Evolutionary conservation across 2,113 vertebrate genomes (phyloP).

Genomic region (Mola mola): DNA sequence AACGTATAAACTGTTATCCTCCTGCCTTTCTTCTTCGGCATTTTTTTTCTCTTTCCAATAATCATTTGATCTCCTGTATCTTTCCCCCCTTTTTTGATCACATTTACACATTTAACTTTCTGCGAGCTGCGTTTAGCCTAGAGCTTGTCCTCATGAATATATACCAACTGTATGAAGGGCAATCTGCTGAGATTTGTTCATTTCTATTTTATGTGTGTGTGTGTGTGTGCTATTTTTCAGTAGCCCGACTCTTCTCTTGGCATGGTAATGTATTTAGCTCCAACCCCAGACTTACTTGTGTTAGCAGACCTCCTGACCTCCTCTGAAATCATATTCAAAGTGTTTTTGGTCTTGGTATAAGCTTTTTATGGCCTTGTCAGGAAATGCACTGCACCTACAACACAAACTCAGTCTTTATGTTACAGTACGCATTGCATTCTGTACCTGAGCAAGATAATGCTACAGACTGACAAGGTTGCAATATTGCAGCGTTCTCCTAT

Average conservation of each 20-base stretch:
- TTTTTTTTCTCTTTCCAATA: slow-evolving; percentile 21
- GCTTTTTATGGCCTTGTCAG: neutral
- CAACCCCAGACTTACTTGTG: slow-evolving; percentile 29
- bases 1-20: no score
- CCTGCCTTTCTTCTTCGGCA: neutral
- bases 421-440: neutral
- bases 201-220: slow-evolving; percentile 11
- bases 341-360: slow-evolving; percentile 1
- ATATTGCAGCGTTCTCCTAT: slow-evolving; percentile 41
- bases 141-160: slow-evolving; percentile 65
- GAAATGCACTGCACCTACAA: no score
- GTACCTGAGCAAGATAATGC: neutral
- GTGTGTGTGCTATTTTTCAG: slow-evolving; percentile 26
- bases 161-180: slow-evolving; percentile 55
- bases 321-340: slow-evolving; percentile 9
- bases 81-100: slow-evolving; percentile 18
- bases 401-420: no score
- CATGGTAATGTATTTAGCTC: slow-evolving; percentile 41
- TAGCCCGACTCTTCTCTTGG: slow-evolving; percentile 22
- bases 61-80: slow-evolving; percentile 38
- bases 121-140: slow-evolving; percentile 18
- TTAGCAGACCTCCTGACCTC: slow-evolving; percentile 1
- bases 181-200: slow-evolving; percentile 45
- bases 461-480: slow-evolving; percentile 36
- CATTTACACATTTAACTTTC: slow-evolving; percentile 25